A percentile compares a stretch with the other conserved stretches of the same genome.
These are phyloP conservation scores for Stenurella melanura DNA, from an alignment of 2,888 invertebrate genomes.

Conservation along the genomic window DNA sequence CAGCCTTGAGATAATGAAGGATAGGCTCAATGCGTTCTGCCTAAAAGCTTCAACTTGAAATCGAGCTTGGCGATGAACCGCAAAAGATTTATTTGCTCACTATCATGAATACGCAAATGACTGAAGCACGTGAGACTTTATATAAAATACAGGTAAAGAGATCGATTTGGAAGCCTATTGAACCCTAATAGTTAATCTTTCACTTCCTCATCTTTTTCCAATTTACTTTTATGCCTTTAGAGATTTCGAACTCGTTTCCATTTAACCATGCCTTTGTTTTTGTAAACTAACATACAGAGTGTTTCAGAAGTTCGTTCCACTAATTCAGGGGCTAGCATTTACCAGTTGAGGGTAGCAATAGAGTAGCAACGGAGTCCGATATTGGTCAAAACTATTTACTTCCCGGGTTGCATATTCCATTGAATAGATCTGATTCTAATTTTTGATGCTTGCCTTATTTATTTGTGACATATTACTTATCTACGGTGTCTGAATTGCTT, in stretches of 20 bases:
- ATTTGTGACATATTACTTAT: too few species aligned
- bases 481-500: too few species aligned
- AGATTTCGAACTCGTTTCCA: not conserved
- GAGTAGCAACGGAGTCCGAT: too few species aligned
- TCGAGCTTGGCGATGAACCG: not conserved
- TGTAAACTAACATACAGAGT: too few species aligned
- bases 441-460: too few species aligned
- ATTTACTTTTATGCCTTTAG: not conserved
- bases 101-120: not conserved
- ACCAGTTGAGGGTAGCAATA: too few species aligned
- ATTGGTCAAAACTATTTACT: too few species aligned
- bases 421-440: too few species aligned
- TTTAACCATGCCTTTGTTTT: too few species aligned
- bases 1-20: not conserved
- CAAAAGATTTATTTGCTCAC: not conserved
- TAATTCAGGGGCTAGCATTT: too few species aligned
- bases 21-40: not conserved
- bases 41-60: not conserved
- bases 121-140: not conserved
- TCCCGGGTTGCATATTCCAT: too few species aligned
- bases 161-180: not conserved
- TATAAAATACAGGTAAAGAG: not conserved
- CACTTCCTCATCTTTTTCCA: not conserved
- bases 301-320: too few species aligned
- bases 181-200: not conserved